Evolutionary conservation across 2,888 invertebrate species (phyloP).

Genomic region (Julus scanicus): DNA sequence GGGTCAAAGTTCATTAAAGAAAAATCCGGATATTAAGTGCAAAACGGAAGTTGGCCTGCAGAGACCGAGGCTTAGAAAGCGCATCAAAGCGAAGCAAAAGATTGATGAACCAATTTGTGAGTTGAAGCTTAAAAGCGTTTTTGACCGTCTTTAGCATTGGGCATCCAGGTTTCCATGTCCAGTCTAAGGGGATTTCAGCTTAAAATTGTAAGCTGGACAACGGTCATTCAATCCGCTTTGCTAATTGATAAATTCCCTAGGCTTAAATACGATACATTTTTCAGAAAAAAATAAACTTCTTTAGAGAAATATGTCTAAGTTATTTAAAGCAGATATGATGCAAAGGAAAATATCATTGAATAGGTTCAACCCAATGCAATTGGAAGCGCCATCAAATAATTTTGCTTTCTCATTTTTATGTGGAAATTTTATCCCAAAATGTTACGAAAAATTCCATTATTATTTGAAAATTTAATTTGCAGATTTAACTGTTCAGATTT

Average conservation of each 20-base stretch:
- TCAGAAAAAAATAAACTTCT: too few species aligned
- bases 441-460: too few species aligned
- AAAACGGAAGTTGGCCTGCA: neutral
- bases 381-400: too few species aligned
- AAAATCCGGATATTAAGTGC: neutral
- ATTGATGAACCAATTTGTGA: neutral
- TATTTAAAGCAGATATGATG: neutral
- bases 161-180: neutral
- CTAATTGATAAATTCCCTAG: neutral
- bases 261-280: neutral
- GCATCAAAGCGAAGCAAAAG: neutral
- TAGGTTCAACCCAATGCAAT: too few species aligned
- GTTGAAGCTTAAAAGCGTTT: neutral
- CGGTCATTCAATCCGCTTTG: neutral
- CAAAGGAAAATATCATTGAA: neutral
- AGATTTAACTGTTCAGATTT: too few species aligned
- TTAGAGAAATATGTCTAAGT: too few species aligned
- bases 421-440: too few species aligned
- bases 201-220: neutral
- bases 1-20: neutral
- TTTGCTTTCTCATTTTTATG: too few species aligned
- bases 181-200: neutral
- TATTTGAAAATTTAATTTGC: too few species aligned
- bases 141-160: neutral
- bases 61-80: neutral